Base-by-base conservation (phyloP, 2,113 vertebrate genomes). In the Lagopus muta region DNA sequence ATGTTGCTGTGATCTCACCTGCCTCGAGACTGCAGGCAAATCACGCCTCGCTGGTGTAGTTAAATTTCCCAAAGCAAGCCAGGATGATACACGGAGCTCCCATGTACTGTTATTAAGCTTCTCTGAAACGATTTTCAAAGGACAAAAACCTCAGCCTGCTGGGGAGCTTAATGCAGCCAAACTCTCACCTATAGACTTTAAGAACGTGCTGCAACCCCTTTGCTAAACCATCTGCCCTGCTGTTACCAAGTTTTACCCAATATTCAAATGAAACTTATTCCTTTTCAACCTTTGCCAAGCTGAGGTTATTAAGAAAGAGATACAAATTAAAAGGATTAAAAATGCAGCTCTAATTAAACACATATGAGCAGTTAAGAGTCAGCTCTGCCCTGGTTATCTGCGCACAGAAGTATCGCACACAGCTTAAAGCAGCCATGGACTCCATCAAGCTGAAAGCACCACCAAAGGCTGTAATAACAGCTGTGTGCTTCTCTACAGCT, bases 241-340 rank as follows among this genome's bases (percentile, higher is more conserved):
- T 95, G 34, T 85, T 96, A 92, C 80, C 64, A 21, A 34, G 57
- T 94, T 95, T 95, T 91, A 89, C 89, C 93, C 95, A 97, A 93
- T 96, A 95, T 93, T 93, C 89, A 95, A 95, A 96, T 95, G 80
- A 77, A 92, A 89, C 72, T 86, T 64, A 22, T 0, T 97, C 83
- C 93, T 96, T 97, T 97, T 96, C 91, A 96, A 96, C 83, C 75
- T 83, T 86, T 95, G 95, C 96, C 97, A 97, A 94, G 84, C 24
- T 86, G 85, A 94, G 70, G 57, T 96, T 95, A 94, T 97, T 97
- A 96, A 94, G 94, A 96, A 88, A 91, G 94, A 95, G 94, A 95
- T 94, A 96, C 96, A 97, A 97, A 96, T 96, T 97, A 96, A 97
- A 97, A 95, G 89, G 89, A 96, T 97, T 96, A 82, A 97, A 96